Conservation (phyloP, 1,140 invertebrate species). For the Copidosoma floridanum region DNA sequence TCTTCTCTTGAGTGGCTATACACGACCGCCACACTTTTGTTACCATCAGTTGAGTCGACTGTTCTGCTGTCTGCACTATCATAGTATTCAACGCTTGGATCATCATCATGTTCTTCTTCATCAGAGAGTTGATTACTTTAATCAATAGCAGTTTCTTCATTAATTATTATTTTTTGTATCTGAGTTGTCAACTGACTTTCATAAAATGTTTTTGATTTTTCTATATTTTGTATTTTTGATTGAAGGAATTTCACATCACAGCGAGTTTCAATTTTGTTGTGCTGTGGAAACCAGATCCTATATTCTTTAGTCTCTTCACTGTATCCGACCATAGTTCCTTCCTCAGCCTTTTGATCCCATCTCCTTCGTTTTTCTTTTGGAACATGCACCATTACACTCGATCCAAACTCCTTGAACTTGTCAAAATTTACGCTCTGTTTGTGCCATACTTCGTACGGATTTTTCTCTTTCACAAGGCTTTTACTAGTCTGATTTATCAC, state of each 20-base stretch:
- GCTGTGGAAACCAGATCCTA: neutral
- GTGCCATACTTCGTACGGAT: neutral
- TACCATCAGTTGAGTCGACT: too few species aligned
- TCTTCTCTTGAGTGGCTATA: too few species aligned
- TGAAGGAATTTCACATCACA: neutral
- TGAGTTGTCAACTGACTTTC: too few species aligned
- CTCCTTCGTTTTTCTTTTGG: slow-evolving; percentile 28
- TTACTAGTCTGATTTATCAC: neutral
- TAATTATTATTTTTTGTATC: too few species aligned
- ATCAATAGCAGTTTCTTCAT: too few species aligned
- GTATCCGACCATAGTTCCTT: neutral
- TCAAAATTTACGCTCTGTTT: neutral
- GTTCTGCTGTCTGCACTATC: too few species aligned
- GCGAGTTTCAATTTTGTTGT: neutral
- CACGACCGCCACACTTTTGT: too few species aligned
- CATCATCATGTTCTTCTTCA: too few species aligned
- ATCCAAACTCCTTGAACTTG: slow-evolving; percentile 28
- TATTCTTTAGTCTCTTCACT: neutral
- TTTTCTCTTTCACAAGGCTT: neutral
- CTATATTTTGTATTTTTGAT: neutral
- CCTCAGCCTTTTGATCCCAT: neutral
- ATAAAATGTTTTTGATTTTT: neutral
- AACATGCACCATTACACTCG: slow-evolving; percentile 36
- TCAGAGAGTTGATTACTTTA: too few species aligned
- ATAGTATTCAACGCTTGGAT: too few species aligned